Evolutionary conservation across 2,888 invertebrate species (phyloP), one percentile per base, ranked within the genome.

Genomic region (Heliconius cydno): DNA sequence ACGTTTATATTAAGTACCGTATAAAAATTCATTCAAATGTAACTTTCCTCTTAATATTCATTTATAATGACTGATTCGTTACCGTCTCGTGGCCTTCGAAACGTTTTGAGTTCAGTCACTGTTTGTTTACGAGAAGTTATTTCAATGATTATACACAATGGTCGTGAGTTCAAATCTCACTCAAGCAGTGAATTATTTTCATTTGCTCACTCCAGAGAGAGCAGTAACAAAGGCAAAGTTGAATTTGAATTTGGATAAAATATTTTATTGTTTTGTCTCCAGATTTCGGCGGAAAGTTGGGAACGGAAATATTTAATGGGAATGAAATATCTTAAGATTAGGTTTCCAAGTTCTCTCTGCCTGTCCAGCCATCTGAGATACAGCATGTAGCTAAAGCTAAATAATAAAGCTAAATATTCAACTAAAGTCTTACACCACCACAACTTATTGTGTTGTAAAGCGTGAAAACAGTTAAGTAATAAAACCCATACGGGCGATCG

Each of bases 401-500:
- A 52, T 6, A 19, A 52, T 9, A 38, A 41, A 12, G 38, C 38
- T 41, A 52, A 19, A 15, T 65, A 65, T 65, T 65, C 25, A 65
- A 28, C 13, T 65, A 65, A 65, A 65, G 28, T 65, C 28, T 15
- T 65, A 22, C 41, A 78, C 30, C 41, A 57, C 3, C 65, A 46
- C 72, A 60, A 77, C 71, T 41, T 70, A 79, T 79, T 70, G 74
- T 79, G 30, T 66, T 77, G 66, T 78, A 78, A 68, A 70, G 41
- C 71, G 46, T 76, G 63, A 66, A 78, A 77, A 81, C 79, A 77
- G 81, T 79, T 81, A 79, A 65, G 81, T 79, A 70, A 81, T 81
- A 81, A 81, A 79, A 79, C 63, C 74, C 76, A 79, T 81, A 81
- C 81, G 80, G 67, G 73, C 79, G 79, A 81, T 81, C 73, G 77